These are phyloP conservation scores for Cliona cf. orientalis DNA, from an alignment of 37 sponge, comb jelly and placozoan genomes.

Conservation along the genomic window DNA sequence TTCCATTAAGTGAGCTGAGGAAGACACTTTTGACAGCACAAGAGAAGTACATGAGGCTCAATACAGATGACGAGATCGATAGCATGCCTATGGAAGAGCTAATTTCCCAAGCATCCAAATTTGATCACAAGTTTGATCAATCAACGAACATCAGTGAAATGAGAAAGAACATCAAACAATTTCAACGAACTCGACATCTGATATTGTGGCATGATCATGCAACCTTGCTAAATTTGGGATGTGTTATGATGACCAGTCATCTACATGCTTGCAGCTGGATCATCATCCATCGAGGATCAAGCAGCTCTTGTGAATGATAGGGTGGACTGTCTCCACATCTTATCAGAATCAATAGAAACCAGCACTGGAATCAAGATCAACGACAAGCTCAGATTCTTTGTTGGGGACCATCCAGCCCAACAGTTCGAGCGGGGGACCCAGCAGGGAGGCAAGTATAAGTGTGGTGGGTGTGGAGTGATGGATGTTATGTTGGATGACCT, in stretches of 20 bases:
- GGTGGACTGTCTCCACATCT: slow-evolving; percentile 7
- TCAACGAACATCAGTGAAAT: slow-evolving; percentile 1
- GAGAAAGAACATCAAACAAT: neutral
- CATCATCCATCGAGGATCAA: slow-evolving; percentile 33
- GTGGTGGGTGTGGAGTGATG: slow-evolving; percentile 34
- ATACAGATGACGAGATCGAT: slow-evolving; percentile 38
- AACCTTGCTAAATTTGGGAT: slow-evolving; percentile 27
- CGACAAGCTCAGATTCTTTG: slow-evolving; percentile 28
- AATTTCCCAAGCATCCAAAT: neutral
- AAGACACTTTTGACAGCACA: slow-evolving; percentile 6
- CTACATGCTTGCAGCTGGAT: slow-evolving; percentile 7
- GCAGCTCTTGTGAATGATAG: slow-evolving; percentile 38
- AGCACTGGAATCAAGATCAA: slow-evolving; percentile 10
- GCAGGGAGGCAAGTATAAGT: slow-evolving; percentile 34
- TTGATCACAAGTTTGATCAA: neutral
- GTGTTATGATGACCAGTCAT: slow-evolving; percentile 22
- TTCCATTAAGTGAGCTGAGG: slow-evolving; percentile 39
- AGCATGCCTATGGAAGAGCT: slow-evolving; percentile 5
- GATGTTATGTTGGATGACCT: slow-evolving; percentile 13
- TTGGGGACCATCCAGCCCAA: slow-evolving; percentile 44
- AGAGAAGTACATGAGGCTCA: slow-evolving; percentile 32
- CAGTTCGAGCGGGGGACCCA: too few relatives aligned
- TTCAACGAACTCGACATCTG: slow-evolving; percentile 19
- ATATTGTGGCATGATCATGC: slow-evolving; percentile 47
- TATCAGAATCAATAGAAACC: slow-evolving; percentile 2